Conservation (phyloP, 2,888 invertebrate genomes). For the Orgyia antiqua region DNA sequence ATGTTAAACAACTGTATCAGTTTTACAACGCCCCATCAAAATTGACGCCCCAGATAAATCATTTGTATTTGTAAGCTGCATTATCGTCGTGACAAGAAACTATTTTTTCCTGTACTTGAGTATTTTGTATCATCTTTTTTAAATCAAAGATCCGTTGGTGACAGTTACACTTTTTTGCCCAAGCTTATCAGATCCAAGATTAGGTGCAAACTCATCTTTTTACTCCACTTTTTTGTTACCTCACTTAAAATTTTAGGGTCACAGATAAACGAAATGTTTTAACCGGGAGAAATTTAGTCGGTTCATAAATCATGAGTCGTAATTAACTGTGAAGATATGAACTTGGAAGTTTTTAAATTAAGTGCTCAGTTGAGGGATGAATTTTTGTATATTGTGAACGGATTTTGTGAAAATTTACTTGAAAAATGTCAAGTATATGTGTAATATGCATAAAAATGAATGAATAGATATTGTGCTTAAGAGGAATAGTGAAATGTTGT, state of each 20-base stretch:
- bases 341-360: conserved; percentile 27
- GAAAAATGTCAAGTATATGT: no score
- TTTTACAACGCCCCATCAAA: conserved; percentile 27
- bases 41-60: conserved; percentile 28
- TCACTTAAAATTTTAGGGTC: conserved; percentile 32
- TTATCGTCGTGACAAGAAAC: conserved; percentile 47
- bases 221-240: conserved; percentile 31
- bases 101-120: conserved; percentile 46
- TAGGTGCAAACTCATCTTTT: conserved; percentile 56
- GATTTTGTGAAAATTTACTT: no score
- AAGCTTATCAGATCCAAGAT: conserved; percentile 58
- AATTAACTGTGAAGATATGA: conserved; percentile 30
- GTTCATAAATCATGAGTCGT: conserved; percentile 27
- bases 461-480: no score
- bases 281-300: conserved; percentile 21
- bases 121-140: conserved; percentile 27
- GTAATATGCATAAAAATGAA: no score
- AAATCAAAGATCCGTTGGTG: conserved; percentile 25
- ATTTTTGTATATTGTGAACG: no score
- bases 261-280: conserved; percentile 34
- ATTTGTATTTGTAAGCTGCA: conserved; percentile 55
- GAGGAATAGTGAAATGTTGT: no score
- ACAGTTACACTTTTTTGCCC: conserved; percentile 51
- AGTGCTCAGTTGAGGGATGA: conserved; percentile 14
- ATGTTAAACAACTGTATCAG: conserved; percentile 9